Evolutionary conservation across 2,797 vertebrate species (phyloP), one percentile per base, ranked within the genome.

Genomic region (Sebastes kiyomatsui): DNA sequence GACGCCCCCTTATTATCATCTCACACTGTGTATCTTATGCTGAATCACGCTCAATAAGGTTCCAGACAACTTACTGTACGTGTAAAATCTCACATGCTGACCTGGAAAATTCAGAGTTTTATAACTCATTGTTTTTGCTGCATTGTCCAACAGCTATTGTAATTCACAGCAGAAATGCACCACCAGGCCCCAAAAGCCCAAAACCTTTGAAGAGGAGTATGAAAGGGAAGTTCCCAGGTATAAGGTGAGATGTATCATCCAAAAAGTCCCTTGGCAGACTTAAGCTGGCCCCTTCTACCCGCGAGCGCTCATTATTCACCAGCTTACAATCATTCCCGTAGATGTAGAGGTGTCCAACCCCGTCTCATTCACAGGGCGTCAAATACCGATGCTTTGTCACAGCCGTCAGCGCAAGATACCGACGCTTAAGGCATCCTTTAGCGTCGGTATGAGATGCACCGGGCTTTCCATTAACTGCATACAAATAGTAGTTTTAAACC

Each of bases 1-100:
- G 79, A 89, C 81, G 72, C 81, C 85, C 80, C 64, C 59, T 81
- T 82, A 85, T 83, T 78, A 87, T 81, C 72, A 76, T 72, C 75
- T 81, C 76, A 79, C 78, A 75, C 67, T 80, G 75, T 83, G 79
- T 55, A 69, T 82, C 58, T 89, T 72, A 58, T 66, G 22, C 80
- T 67, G 67, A 83, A 82, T 81, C 75, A 70, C 66, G 66, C 68
- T 32, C 46, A 81, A 72, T 79, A 35, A 46, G 81, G 60, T 25
- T 42, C 52, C 3, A 55, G 12, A 77, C 70, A 75, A 35, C 38
- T 3, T 58, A 64, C 13, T 60, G 58, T 62, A 28, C 4, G 13
- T n/a, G 62, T 33, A 30, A 75, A 75, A 59, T 42, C 28, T 22
- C 42, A 2, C 18, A 16, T 18, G 67, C 7, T 64, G 38, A 71